These are phyloP conservation scores for Pseudochromis fuscus DNA, from an alignment of 2,797 vertebrate genomes.

Conservation along the genomic window DNA sequence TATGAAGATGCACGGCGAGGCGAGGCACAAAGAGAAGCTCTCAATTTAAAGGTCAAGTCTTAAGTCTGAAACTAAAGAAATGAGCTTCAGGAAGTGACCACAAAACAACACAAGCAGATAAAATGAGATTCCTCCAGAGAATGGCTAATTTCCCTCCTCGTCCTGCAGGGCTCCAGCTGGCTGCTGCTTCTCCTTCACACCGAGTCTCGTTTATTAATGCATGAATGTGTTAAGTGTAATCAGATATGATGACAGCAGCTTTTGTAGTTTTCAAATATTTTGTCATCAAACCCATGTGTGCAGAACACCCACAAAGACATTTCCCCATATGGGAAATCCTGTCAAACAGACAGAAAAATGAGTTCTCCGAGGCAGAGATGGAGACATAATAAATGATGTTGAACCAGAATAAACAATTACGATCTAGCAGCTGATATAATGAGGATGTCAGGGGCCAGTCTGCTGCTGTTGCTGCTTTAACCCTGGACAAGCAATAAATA, in stretches of 20 bases:
- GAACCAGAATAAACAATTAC: slow-evolving; percentile 62
- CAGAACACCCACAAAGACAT: slow-evolving; percentile 42
- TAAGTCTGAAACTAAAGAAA: slow-evolving; percentile 18
- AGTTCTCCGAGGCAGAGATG: slow-evolving; percentile 43
- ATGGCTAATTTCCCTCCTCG: slow-evolving; percentile 28
- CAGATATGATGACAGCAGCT: slow-evolving; percentile 23
- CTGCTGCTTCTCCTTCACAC: slow-evolving; percentile 44
- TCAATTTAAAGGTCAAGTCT: slow-evolving; percentile 32
- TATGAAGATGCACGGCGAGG: slow-evolving; percentile 11
- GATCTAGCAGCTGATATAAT: slow-evolving; percentile 51
- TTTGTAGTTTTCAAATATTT: slow-evolving; percentile 48
- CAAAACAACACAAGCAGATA: slow-evolving; percentile 17
- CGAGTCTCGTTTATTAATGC: slow-evolving; percentile 39
- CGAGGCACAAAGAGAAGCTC: slow-evolving; percentile 19
- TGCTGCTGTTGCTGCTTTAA: slow-evolving; percentile 21
- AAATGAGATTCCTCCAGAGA: slow-evolving; percentile 32
- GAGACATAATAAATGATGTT: slow-evolving; percentile 51
- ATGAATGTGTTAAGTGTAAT: slow-evolving; percentile 27
- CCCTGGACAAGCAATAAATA: not conserved
- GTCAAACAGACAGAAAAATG: slow-evolving; percentile 55
- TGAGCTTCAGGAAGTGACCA: slow-evolving; percentile 28
- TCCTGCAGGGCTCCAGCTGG: slow-evolving; percentile 39
- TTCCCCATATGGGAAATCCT: slow-evolving; percentile 54
- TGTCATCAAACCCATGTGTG: slow-evolving; percentile 10
- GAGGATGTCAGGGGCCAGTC: slow-evolving; percentile 38